These are phyloP conservation scores for Coreoperca whiteheadi DNA, from an alignment of 2,113 vertebrate species.

Conservation along the genomic window DNA sequence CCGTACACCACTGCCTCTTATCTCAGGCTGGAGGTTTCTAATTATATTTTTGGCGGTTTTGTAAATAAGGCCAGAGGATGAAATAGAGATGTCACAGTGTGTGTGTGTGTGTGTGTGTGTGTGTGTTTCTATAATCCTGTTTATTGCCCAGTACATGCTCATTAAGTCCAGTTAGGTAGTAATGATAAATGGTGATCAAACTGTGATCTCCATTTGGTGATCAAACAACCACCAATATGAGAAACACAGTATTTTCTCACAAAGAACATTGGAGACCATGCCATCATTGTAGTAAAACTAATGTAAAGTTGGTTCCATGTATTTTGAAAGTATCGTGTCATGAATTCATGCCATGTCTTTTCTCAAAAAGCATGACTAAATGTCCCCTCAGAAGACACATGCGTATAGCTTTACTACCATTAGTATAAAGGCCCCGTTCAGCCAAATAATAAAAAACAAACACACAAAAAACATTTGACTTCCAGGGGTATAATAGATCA, in stretches of 20 bases:
- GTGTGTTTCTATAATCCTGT: slow-evolving; percentile 44
- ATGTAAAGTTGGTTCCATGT: neutral
- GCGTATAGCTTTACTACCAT: neutral
- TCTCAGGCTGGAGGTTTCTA: slow-evolving; percentile 59
- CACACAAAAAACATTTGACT: neutral
- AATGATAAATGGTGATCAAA: neutral
- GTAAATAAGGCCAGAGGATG: slow-evolving; percentile 48
- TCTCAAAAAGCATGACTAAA: neutral
- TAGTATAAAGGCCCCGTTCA: neutral
- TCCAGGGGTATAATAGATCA: neutral
- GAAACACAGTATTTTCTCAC: neutral
- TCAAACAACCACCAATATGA: slow-evolving; percentile 1
- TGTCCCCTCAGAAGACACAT: neutral
- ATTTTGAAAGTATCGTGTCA: neutral
- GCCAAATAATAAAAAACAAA: neutral
- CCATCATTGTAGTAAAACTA: slow-evolving; percentile 4
- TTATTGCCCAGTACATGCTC: slow-evolving; percentile 48
- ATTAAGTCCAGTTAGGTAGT: slow-evolving; percentile 36
- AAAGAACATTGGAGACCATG: neutral
- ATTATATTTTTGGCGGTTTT: slow-evolving; percentile 66
- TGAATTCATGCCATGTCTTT: neutral
- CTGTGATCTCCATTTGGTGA: slow-evolving; percentile 1
- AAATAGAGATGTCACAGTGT: slow-evolving; percentile 61
- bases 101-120: slow-evolving; percentile 42
- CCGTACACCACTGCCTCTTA: slow-evolving; percentile 61